Evolutionary conservation across 2,888 invertebrate genomes (phyloP), one percentile per base, ranked within the genome.

Genomic region (Sarcophaga carnaria): DNA sequence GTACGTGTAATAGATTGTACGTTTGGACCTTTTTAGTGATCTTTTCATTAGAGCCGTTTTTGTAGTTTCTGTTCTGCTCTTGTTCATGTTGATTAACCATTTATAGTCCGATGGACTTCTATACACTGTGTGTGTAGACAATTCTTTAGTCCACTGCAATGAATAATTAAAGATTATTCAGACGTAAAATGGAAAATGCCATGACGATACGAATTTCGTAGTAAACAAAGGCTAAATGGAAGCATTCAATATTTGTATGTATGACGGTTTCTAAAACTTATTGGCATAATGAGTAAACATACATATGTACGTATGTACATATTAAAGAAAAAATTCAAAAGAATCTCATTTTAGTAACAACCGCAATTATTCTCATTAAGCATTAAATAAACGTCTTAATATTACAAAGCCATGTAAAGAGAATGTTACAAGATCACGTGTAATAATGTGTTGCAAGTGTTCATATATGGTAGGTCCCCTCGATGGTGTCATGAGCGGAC

Each of bases 81-180:
- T 47, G 75, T 71, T 66, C 71, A 82, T 79, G 69, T 75, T 75
- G 82, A 60, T 76, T 79, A 76, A n/a, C 75, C 71, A 76, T 81
- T 79, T 86, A 78, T 82, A 83, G 83, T 85, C 71, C 82, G 74
- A 60, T 86, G 78, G 59, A 59, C 83, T 79, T 79, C 49, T 71
- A 74, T 81, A 47, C 22, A 37, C 6, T 37, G 37, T 37, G 6
- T 37, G 37, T 37, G 6, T 37, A 5, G 4, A 37, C 6, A 14
- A 70, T 75, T 70, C 67, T 71, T 70, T 37, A 20, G 67, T 54
- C 54, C 14, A 77, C 67, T 86, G 72, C 45, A 67, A 72, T 67
- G 69, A 80, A 86, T 83, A 86, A 86, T 86, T 80, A 86, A 86
- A 76, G 80, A 77, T 86, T 86, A 86, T 83, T 86, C 54, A 83